Conservation (phyloP, 2,888 invertebrate species). For the Oegoconia quadripuncta region DNA sequence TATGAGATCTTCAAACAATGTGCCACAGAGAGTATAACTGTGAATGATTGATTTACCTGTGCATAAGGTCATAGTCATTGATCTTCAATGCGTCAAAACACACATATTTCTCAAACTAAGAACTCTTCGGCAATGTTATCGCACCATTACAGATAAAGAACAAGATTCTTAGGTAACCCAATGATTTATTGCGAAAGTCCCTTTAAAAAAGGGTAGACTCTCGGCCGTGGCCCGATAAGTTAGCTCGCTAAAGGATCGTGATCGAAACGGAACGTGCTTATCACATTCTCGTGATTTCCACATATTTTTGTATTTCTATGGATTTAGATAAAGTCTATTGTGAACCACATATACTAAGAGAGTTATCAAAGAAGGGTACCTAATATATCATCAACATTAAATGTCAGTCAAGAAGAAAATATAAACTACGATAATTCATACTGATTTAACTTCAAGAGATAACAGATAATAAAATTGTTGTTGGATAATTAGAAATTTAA, state of each 20-base stretch:
- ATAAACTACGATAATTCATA: too few relatives aligned
- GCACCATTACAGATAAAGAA: slow-evolving; percentile 8
- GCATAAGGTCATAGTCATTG: too few relatives aligned
- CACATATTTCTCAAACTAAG: slow-evolving; percentile 1
- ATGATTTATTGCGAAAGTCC: slow-evolving; percentile 25
- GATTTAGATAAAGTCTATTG: neutral
- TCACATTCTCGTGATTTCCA: slow-evolving; percentile 18
- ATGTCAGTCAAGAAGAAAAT: too few relatives aligned
- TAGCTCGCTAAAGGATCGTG: slow-evolving; percentile 21
- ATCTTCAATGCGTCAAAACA: too few relatives aligned
- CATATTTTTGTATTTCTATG: slow-evolving; percentile 2
- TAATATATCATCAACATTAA: too few relatives aligned
- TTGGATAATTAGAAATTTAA: too few relatives aligned
- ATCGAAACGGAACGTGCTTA: slow-evolving; percentile 23
- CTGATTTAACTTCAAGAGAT: too few relatives aligned
- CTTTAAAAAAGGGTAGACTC: slow-evolving; percentile 20
- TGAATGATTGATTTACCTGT: too few relatives aligned
- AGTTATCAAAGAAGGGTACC: too few relatives aligned
- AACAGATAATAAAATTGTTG: neutral
- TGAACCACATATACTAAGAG: too few relatives aligned
- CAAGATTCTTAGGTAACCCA: slow-evolving; percentile 19
- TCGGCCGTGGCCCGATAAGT: slow-evolving; percentile 20
- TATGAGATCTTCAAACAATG: too few relatives aligned
- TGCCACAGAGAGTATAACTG: too few relatives aligned
- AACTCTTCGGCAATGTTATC: slow-evolving; percentile 1